phyloP scores from a whole-genome alignment of 2,888 invertebrate genomes.

The Mesoligia furuncula region DNA sequence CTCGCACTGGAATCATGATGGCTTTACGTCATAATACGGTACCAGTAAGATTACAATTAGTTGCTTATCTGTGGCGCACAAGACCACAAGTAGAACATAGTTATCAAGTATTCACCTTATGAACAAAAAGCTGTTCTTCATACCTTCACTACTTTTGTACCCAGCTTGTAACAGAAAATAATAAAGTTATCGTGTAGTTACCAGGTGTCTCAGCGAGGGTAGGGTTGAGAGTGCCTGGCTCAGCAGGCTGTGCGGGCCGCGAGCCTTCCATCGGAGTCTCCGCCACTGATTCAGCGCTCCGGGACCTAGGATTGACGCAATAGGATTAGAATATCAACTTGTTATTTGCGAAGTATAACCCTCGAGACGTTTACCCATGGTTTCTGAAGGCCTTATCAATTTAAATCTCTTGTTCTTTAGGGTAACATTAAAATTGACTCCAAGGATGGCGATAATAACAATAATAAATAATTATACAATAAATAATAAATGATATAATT shows the following conservation, averaged over 20 bases:
- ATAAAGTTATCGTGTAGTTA: slow-evolving; percentile 66
- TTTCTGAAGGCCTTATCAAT: slow-evolving; percentile 23
- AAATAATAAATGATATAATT: no score
- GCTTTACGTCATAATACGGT: no score
- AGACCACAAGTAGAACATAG: not conserved
- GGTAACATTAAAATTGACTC: not conserved
- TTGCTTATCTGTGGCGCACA: not conserved
- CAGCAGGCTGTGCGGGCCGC: slow-evolving; percentile 95
- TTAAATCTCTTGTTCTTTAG: not conserved
- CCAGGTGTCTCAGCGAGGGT: slow-evolving; percentile 97
- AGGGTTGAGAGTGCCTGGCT: slow-evolving; percentile 97
- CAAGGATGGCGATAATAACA: not conserved
- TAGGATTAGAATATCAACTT: not conserved
- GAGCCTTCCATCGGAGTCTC: slow-evolving; percentile 95
- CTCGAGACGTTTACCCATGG: not conserved
- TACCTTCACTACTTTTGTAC: not conserved
- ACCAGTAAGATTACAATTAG: not conserved
- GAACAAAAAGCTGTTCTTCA: not conserved
- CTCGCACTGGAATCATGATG: no score
- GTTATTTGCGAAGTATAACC: not conserved
- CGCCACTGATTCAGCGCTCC: slow-evolving; percentile 90
- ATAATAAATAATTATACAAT: no score
- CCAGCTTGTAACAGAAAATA: not conserved
- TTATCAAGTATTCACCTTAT: not conserved
- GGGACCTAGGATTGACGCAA: slow-evolving; percentile 71